A percentile compares a stretch with the other conserved stretches of the same genome.
These are phyloP conservation scores for Champsocephalus esox DNA, from an alignment of 2,797 vertebrate genomes.

Conservation along the genomic window DNA sequence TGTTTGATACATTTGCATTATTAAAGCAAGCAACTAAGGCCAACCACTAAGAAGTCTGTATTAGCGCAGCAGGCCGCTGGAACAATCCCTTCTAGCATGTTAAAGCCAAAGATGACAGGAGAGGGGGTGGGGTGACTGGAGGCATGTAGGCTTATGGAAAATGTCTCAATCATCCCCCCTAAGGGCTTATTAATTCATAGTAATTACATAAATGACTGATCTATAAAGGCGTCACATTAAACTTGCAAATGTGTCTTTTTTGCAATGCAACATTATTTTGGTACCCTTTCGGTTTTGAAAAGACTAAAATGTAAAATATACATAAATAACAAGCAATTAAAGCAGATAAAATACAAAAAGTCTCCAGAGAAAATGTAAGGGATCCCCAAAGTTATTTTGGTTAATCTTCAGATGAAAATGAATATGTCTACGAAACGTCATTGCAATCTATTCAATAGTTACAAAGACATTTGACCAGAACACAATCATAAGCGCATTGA, in stretches of 20 bases:
- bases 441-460: not conserved
- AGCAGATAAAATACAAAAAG: not conserved
- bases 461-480: not conserved
- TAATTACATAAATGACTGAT: slow-evolving; percentile 9
- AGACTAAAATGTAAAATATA: not conserved
- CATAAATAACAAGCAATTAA: not conserved
- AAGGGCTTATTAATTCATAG: slow-evolving; percentile 6
- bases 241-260: not conserved
- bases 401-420: not conserved
- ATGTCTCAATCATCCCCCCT: slow-evolving; percentile 20
- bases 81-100: slow-evolving; percentile 7
- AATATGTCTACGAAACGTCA: not conserved
- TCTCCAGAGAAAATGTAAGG: not conserved
- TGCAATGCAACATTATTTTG: not conserved
- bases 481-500: too few species aligned
- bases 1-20: slow-evolving; percentile 19
- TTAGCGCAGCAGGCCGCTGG: not conserved
- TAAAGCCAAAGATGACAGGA: slow-evolving; percentile 23
- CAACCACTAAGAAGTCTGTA: slow-evolving; percentile 3
- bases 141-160: slow-evolving; percentile 17
- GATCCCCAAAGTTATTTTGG: not conserved
- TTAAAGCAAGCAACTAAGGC: slow-evolving; percentile 6
- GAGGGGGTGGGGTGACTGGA: slow-evolving; percentile 15
- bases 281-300: not conserved
- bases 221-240: not conserved